A percentile compares a stretch with the other conserved stretches of the same genome.
Evolutionary conservation across 2,113 vertebrate genomes (phyloP).

Genomic region (Odontophorus gujanensis): DNA sequence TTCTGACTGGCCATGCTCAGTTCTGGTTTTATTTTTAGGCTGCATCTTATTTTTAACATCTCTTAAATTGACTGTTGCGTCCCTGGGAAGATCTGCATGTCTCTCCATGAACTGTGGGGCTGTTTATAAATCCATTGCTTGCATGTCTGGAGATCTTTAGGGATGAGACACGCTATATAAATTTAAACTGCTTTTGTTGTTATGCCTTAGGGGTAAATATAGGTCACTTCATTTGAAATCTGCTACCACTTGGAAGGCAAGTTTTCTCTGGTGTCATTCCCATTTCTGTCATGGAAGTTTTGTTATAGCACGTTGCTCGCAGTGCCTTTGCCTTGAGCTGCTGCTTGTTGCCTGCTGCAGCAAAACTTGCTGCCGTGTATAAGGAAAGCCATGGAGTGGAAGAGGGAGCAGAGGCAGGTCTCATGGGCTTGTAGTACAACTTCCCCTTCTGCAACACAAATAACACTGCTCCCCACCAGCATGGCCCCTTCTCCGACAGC

Average conservation of each 20-base stretch:
- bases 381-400: neutral
- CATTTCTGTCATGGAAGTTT: neutral
- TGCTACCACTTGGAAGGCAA: neutral
- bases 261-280: constrained; percentile 28
- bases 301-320: constrained; percentile 14
- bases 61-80: neutral
- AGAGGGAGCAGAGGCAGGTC: neutral
- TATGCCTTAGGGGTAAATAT: constrained; percentile 5
- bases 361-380: neutral
- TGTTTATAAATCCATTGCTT: neutral
- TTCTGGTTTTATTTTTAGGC: constrained; percentile 35
- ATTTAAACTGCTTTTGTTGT: constrained; percentile 39
- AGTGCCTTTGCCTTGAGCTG: neutral
- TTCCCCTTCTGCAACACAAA: neutral
- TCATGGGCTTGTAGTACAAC: neutral
- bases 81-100: neutral
- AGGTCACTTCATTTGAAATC: constrained; percentile 15
- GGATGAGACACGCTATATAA: neutral
- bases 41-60: constrained; percentile 18
- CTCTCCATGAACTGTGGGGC: neutral
- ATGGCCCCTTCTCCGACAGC: neutral
- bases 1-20: neutral
- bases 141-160: constrained; percentile 49
- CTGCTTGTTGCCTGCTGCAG: neutral
- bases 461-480: neutral